Conservation (phyloP, 2,888 invertebrate genomes). For the Erebia epiphron region DNA sequence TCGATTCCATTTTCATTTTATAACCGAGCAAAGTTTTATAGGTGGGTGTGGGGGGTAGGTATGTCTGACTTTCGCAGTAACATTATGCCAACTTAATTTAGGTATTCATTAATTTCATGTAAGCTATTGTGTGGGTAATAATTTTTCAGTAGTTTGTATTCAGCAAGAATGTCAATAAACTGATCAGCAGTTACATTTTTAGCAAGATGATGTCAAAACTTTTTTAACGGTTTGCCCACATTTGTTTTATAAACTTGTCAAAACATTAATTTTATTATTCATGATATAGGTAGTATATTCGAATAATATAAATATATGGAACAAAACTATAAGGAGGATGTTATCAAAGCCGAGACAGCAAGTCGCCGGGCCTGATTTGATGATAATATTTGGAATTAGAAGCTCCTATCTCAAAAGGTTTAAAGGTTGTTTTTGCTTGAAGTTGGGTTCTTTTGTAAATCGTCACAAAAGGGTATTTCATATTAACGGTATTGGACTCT, state of each 20-base stretch:
- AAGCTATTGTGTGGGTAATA: too few species aligned
- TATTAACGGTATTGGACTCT: conserved; percentile 29
- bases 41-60: conserved; percentile 21
- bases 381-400: conserved; percentile 23
- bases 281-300: background rate
- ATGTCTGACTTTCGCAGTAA: conserved; percentile 12
- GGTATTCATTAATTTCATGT: background rate
- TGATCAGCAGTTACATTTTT: too few species aligned
- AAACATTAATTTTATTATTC: background rate
- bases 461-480: conserved; percentile 28
- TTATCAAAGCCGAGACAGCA: conserved; percentile 73
- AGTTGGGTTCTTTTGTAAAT: conserved; percentile 22
- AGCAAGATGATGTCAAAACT: too few species aligned
- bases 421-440: conserved; percentile 54
- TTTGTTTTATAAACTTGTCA: too few species aligned
- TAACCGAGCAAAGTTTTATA: conserved; percentile 16
- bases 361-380: conserved; percentile 59
- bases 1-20: conserved; percentile 46
- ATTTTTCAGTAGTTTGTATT: too few species aligned
- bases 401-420: conserved; percentile 45
- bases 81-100: conserved; percentile 25
- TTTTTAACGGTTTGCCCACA: too few species aligned
- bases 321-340: conserved; percentile 49
- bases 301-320: conserved; percentile 6
- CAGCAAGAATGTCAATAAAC: too few species aligned